phyloP scores from a whole-genome alignment of 2,888 invertebrate species.

The Pristionchus exspectatus region DNA sequence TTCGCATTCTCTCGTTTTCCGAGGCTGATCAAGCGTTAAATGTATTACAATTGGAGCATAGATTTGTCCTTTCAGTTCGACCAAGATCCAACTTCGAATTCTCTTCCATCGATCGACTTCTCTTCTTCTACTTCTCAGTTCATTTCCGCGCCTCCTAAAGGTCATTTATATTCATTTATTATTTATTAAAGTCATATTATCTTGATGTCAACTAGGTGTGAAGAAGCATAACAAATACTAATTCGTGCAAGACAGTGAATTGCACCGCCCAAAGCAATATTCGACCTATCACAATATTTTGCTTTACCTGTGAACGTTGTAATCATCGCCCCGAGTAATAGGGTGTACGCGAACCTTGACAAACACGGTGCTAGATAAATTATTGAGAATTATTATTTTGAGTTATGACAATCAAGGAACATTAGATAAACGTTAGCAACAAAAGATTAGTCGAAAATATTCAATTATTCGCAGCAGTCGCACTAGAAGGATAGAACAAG shows the following conservation, averaged over 20 bases:
- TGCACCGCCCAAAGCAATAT: too few species aligned
- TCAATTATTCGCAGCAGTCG: too few species aligned
- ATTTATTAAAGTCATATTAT: not conserved
- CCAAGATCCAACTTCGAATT: not conserved
- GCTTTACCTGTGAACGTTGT: not conserved
- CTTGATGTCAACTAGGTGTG: too few species aligned
- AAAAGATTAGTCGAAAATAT: too few species aligned
- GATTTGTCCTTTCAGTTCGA: not conserved
- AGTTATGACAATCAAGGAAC: too few species aligned
- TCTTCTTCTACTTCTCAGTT: not conserved
- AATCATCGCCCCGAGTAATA: not conserved
- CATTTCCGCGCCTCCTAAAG: slow-evolving; percentile 11
- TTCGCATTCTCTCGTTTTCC: not conserved
- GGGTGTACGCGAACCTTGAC: not conserved
- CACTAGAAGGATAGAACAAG: too few species aligned
- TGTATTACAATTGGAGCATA: not conserved
- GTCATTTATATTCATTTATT: not conserved
- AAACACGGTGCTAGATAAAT: too few species aligned
- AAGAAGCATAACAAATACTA: too few species aligned
- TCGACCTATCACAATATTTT: too few species aligned
- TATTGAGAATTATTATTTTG: too few species aligned
- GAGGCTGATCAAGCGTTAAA: not conserved
- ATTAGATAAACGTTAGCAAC: too few species aligned
- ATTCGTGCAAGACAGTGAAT: too few species aligned
- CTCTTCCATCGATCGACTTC: not conserved